These are phyloP conservation scores for Magallana gigas DNA, from an alignment of 1,140 invertebrate genomes.

Conservation along the genomic window DNA sequence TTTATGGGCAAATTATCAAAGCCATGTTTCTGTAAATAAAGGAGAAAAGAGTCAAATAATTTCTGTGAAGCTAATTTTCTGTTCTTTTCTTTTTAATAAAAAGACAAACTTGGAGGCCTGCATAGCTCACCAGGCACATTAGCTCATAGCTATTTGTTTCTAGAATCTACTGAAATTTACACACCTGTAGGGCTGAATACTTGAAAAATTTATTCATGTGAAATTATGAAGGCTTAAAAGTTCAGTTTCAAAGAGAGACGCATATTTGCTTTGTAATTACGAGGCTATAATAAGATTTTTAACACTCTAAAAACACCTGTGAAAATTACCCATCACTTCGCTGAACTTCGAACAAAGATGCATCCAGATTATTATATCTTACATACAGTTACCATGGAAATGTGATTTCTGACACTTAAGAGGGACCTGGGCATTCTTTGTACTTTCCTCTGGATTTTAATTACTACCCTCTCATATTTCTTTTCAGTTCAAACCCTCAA, in stretches of 20 bases:
- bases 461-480: constrained; percentile 42
- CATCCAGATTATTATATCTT: constrained; percentile 34
- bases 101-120: neutral
- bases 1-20: constrained; percentile 19
- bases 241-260: too few relatives aligned
- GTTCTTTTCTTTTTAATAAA: too few relatives aligned
- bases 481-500: constrained; percentile 22
- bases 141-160: too few relatives aligned
- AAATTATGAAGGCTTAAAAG: too few relatives aligned
- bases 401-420: constrained; percentile 33
- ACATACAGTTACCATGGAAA: constrained; percentile 37
- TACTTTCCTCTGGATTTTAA: constrained; percentile 39
- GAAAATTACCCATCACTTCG: constrained; percentile 25
- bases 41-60: neutral
- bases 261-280: constrained; percentile 10
- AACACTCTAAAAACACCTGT: constrained; percentile 26
- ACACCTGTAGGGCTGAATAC: too few relatives aligned
- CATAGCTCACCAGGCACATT: neutral
- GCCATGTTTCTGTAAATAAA: neutral
- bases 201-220: too few relatives aligned
- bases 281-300: constrained; percentile 14
- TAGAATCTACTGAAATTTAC: too few relatives aligned
- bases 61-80: neutral
- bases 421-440: constrained; percentile 36
- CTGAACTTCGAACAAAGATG: constrained; percentile 32